These are phyloP conservation scores for Stigmatopora argus DNA, from an alignment of 2,113 vertebrate genomes.

Conservation along the genomic window DNA sequence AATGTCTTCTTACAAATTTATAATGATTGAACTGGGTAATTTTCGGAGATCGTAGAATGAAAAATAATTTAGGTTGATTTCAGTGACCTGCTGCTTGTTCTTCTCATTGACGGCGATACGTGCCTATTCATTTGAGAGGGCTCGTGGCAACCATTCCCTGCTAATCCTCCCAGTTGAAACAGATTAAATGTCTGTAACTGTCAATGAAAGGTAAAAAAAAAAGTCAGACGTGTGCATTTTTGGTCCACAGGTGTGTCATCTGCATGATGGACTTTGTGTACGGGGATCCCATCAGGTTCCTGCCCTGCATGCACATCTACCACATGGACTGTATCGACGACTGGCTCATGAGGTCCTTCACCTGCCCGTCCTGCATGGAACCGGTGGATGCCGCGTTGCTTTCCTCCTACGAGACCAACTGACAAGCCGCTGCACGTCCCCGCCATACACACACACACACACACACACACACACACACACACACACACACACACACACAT, in stretches of 20 bases:
- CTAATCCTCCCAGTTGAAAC: background rate
- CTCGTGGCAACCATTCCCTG: background rate
- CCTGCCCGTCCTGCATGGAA: conserved; percentile 99
- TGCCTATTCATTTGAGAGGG: no score
- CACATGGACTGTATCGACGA: conserved; percentile 99
- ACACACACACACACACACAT: conserved; percentile 1
- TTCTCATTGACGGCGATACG: background rate
- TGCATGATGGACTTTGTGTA: conserved; percentile 99
- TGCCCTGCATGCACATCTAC: conserved; percentile 99
- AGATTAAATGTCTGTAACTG: background rate
- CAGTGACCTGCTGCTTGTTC: background rate
- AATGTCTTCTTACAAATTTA: background rate
- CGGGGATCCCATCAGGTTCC: conserved; percentile 96
- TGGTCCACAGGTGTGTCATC: conserved; percentile 85
- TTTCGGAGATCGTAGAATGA: background rate
- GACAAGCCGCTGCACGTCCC: conserved; percentile 47
- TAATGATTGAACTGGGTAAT: background rate
- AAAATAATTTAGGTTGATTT: background rate
- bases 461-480: conserved; percentile 3
- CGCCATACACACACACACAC: conserved; percentile 4
- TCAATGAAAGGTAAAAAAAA: background rate
- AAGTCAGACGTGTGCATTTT: conserved; percentile 7
- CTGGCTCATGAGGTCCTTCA: conserved; percentile 99
- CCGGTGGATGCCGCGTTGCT: conserved; percentile 96
- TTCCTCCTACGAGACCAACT: conserved; percentile 96